Evolutionary conservation across 2,113 vertebrate species (phyloP).

Genomic region (Lophius piscatorius): DNA sequence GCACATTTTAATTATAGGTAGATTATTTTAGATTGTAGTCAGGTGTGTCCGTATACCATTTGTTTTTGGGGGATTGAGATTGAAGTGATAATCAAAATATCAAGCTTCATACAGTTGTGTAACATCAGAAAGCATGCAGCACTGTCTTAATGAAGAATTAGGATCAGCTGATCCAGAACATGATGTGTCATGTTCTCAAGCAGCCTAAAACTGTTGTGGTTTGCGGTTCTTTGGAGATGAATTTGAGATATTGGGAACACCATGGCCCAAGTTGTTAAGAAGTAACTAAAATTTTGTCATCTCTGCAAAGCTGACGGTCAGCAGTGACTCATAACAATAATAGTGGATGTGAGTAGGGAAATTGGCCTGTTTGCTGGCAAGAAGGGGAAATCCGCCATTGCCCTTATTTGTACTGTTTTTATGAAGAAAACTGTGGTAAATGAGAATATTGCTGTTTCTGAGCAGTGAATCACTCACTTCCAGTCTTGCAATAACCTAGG

Average conservation of each 20-base stretch:
- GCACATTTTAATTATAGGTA: too few relatives aligned
- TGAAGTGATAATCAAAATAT: too few relatives aligned
- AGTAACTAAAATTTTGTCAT: constrained; percentile 9
- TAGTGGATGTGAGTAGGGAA: constrained; percentile 47
- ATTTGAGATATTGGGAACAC: constrained; percentile 18
- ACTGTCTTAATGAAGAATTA: neutral
- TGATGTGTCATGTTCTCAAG: neutral
- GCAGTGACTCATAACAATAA: constrained; percentile 50
- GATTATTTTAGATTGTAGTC: too few relatives aligned
- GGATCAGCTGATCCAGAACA: neutral
- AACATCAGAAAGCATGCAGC: neutral
- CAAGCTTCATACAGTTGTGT: too few relatives aligned
- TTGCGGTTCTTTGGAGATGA: neutral
- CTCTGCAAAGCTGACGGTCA: constrained; percentile 5
- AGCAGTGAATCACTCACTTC: constrained; percentile 48
- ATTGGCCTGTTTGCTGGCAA: constrained; percentile 30
- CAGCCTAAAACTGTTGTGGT: neutral
- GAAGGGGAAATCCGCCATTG: constrained; percentile 70
- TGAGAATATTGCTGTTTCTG: constrained; percentile 54
- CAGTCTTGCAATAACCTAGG: constrained; percentile 5
- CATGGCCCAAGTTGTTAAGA: constrained; percentile 19
- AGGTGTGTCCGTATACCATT: too few relatives aligned
- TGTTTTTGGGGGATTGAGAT: too few relatives aligned
- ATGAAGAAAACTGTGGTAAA: constrained; percentile 61
- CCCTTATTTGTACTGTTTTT: constrained; percentile 58